Percentiles rank a stretch among this genome's conserved stretches.
Evolutionary conservation across 2,113 vertebrate genomes (phyloP).

Genomic region (Phoxinus phoxinus): DNA sequence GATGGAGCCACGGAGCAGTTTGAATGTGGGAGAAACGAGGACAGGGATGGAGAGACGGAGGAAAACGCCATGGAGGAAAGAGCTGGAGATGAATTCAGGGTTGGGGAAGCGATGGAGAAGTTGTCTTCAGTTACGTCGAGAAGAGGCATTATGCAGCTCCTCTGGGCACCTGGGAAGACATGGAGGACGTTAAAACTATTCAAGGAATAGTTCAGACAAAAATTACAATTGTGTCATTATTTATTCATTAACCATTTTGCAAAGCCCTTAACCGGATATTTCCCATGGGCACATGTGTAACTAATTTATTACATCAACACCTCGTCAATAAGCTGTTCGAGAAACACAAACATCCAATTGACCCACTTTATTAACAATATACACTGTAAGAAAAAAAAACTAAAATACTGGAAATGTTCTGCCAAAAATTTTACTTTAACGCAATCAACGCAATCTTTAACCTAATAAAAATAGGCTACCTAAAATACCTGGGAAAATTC

Average conservation of each 20-base stretch:
- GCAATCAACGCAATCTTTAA: too few relatives aligned
- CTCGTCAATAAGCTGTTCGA: background rate
- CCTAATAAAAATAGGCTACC: too few relatives aligned
- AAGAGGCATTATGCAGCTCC: slow-evolving; percentile 64
- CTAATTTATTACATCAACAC: too few relatives aligned
- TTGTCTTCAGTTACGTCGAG: slow-evolving; percentile 61
- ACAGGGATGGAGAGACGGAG: slow-evolving; percentile 47
- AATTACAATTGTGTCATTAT: background rate
- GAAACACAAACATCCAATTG: background rate
- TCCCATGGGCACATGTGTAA: background rate
- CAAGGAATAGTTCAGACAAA: background rate
- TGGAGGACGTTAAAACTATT: background rate
- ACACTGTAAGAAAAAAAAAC: background rate
- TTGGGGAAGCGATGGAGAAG: background rate
- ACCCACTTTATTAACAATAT: background rate
- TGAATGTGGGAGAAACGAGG: slow-evolving; percentile 46
- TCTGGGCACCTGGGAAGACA: slow-evolving; percentile 46
- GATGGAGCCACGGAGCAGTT: slow-evolving; percentile 65
- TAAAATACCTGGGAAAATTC: too few relatives aligned
- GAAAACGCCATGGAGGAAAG: background rate
- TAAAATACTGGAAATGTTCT: too few relatives aligned
- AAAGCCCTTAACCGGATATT: background rate
- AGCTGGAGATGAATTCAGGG: background rate
- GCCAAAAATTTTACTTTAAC: too few relatives aligned
- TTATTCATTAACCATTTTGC: background rate